Base-by-base conservation (phyloP, 2,113 vertebrate species). In the Pterocles orientalis region DNA sequence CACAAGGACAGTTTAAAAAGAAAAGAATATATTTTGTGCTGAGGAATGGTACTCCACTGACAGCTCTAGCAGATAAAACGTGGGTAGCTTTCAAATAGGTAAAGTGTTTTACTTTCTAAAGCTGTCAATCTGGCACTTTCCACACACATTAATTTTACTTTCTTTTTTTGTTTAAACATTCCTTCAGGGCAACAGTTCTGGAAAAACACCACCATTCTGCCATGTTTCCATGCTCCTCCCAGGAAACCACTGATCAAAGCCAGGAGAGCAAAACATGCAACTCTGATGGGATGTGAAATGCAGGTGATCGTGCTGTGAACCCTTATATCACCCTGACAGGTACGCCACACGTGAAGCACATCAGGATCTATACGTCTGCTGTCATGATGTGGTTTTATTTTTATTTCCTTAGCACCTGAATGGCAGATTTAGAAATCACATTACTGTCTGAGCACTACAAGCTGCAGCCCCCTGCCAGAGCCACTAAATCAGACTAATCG, bases 381-480 rank as follows among this genome's bases (percentile, higher is more conserved):
- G 92, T 83, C 92, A 91, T 34, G 9, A 68, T 21, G 39, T 26
- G 58, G 25, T 51, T 82, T 93, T 86, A 87, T 12, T 92, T 77
- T 61, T 70, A 82, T 60, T 72, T 82, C 94, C 90, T 96, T 72
- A 87, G 60, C 70, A 91, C 80, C 88, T 90, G 79, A 94, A 91
- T 66, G 78, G 73, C 90, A 92, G 86, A 81, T 97, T 81, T 88
- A 92, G 93, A 97, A 98, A 97, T 94, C 91, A 97, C 68, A 95
- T 96, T 68, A 90, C 65, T 64, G 70, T 28, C 65, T 19, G 34
- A 94, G 50, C 70, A 86, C 94, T 90, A 80, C 92, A 90, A 89
- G 92, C 96, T 95, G 94, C 91, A 65, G 66, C 53, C 97, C 95
- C 85, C 92, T 69, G 65, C 73, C 88, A 88, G 77, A 96, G 88